A percentile compares a stretch with the other conserved stretches of the same genome.
phyloP scores from a whole-genome alignment of 2,888 invertebrate genomes.

The Liopterus haemorrhoidalis region DNA sequence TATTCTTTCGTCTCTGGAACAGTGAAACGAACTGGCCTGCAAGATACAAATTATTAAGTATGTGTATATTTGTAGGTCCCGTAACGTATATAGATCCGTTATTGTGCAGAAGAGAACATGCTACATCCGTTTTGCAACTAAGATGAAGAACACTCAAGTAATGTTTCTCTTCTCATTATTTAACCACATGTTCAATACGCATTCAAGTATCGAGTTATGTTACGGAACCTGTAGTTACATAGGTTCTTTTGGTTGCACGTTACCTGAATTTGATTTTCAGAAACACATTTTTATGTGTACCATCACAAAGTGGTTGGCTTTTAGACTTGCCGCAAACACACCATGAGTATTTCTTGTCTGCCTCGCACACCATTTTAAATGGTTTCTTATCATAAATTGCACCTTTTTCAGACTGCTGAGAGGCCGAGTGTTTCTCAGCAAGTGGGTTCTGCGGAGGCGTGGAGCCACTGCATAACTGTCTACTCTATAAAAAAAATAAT shows the following conservation, averaged over 20 bases:
- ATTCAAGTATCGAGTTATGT: background rate
- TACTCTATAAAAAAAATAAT: too few relatives aligned
- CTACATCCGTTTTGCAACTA: too few relatives aligned
- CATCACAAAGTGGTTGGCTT: slow-evolving; percentile 91
- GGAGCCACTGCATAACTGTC: too few relatives aligned
- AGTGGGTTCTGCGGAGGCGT: slow-evolving; percentile 64
- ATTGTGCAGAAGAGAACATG: too few relatives aligned
- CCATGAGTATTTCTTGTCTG: slow-evolving; percentile 80
- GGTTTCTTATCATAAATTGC: slow-evolving; percentile 83
- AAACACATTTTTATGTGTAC: slow-evolving; percentile 73
- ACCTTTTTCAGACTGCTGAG: slow-evolving; percentile 65
- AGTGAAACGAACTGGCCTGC: slow-evolving; percentile 72
- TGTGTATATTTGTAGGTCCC: background rate
- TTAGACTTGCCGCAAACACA: slow-evolving; percentile 92
- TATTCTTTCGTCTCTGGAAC: slow-evolving; percentile 86
- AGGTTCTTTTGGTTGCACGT: slow-evolving; percentile 15
- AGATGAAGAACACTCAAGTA: too few relatives aligned
- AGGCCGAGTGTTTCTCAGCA: slow-evolving; percentile 55
- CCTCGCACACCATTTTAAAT: slow-evolving; percentile 67
- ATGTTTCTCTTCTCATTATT: too few relatives aligned
- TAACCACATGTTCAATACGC: too few relatives aligned
- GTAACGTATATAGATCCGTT: too few relatives aligned
- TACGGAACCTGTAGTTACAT: background rate
- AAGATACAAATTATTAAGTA: slow-evolving; percentile 32
- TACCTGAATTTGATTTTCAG: slow-evolving; percentile 68